Evolutionary conservation across 2,888 invertebrate genomes (phyloP).

Genomic region (Drosophila falleni): DNA sequence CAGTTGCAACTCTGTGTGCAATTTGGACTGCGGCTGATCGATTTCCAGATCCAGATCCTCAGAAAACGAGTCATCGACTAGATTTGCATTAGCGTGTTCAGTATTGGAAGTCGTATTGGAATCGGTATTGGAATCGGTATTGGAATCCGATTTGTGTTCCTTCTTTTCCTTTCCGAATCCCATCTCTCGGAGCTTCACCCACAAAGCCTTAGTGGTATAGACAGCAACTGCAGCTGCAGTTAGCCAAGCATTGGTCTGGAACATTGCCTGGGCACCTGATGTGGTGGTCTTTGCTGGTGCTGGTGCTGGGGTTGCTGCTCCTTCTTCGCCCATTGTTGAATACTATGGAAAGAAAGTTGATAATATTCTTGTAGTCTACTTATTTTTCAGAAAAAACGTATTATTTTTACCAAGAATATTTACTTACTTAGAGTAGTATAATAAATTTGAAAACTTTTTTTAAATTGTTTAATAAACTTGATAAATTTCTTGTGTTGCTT

Average conservation of each 20-base stretch:
- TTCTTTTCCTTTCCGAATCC: not conserved
- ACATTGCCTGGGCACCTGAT: conserved; percentile 14
- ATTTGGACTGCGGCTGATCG: not conserved
- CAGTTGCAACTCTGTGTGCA: not conserved
- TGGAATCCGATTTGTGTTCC: not conserved
- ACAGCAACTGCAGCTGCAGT: conserved; percentile 43
- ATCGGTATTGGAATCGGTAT: too few relatives aligned
- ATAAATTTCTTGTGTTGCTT: conserved; percentile 5
- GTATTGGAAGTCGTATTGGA: too few relatives aligned
- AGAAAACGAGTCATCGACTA: not conserved
- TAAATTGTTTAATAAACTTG: not conserved
- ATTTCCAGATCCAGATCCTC: not conserved
- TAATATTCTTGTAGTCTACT: not conserved
- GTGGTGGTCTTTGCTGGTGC: conserved; percentile 15
- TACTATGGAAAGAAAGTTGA: not conserved
- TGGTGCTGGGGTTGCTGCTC: not conserved
- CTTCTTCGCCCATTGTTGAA: conserved; percentile 12
- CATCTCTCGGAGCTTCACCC: conserved; percentile 39
- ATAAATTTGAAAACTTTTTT: conserved; percentile 1
- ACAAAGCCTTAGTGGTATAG: conserved; percentile 46
- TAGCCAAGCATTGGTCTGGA: conserved; percentile 32
- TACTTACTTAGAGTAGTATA: not conserved
- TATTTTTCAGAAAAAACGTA: not conserved
- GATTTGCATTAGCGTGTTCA: not conserved
- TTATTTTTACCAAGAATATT: not conserved